phyloP scores from a whole-genome alignment of 2,797 vertebrate genomes.

The Alfaro cultratus region DNA sequence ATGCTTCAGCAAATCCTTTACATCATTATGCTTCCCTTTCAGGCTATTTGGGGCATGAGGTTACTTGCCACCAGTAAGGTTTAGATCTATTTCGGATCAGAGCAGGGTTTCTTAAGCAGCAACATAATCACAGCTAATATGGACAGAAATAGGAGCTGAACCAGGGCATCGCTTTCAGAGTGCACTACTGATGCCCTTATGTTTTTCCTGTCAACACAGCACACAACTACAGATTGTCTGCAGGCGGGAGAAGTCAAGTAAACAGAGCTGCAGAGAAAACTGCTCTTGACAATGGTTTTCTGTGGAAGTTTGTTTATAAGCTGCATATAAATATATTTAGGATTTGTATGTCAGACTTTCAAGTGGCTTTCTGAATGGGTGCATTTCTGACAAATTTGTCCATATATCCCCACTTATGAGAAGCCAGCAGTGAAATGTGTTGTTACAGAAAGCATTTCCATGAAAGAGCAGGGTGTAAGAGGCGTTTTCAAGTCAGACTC shows the following conservation, averaged over 20 bases:
- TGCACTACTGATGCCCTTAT: conserved; percentile 23
- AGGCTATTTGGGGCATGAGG: conserved; percentile 8
- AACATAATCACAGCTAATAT: conserved; percentile 41
- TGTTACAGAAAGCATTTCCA: conserved; percentile 13
- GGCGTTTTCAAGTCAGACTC: conserved; percentile 13
- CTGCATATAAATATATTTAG: neutral
- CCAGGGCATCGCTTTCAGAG: conserved; percentile 35
- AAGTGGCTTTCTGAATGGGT: neutral
- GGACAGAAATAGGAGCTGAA: conserved; percentile 49
- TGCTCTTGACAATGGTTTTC: conserved; percentile 36
- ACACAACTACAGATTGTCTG: conserved; percentile 40
- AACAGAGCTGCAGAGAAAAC: conserved; percentile 16
- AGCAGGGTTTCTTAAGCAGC: conserved; percentile 29
- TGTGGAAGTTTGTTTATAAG: neutral
- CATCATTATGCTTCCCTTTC: conserved; percentile 2
- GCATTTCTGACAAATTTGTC: conserved; percentile 27
- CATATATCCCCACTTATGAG: neutral
- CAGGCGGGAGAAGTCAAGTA: conserved; percentile 31
- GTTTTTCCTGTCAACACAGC: conserved; percentile 53
- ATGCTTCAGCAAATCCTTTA: neutral
- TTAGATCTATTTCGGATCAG: conserved; percentile 35
- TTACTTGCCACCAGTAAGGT: conserved; percentile 6
- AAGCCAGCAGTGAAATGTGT: conserved; percentile 3
- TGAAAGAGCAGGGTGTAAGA: conserved; percentile 1
- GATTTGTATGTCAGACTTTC: neutral